Base-by-base conservation (phyloP, 2,888 invertebrate genomes). In the Platycheirus albimanus region DNA sequence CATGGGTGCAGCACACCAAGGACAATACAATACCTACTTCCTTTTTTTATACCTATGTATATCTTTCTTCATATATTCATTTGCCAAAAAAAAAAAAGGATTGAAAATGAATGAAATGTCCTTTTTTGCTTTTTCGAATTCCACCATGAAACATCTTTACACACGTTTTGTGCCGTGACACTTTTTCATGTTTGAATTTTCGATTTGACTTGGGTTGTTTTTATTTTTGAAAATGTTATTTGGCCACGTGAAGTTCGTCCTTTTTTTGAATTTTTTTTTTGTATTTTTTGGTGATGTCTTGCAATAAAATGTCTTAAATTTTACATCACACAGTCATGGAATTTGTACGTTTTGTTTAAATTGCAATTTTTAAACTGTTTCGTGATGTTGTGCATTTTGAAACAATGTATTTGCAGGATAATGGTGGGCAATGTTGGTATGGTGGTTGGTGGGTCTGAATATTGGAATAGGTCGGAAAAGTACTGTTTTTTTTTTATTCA, bases 181-280 rank as follows among this genome's bases (percentile, higher is more conserved):
- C 52, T 81, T 81, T 81, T 77, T 81, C 83, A 83, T 83, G 77
- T 77, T 54, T 41, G 72, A 83, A 83, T 74, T 83, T 78, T 69
- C 72, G 67, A 72, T 69, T 70, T 45, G 19, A 15, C 52, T 61
- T 17, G 17, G 38, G 1, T 10, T 17, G 11, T 61, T 28, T 10
- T 56, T 10, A 24, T 15, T 13, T 56, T 61, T 63, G 24, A 66
- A 45, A 36, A 49, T 70, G 64, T 8, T 38, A 38, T 38, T 38
- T 58, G 36, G 17, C 56, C 56, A 75, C 43, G 79, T 75, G 56
- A 66, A 64, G 54, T 71, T 17, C 1, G 11, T 56, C 10, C 4
- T 38, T 1, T 38, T 0, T 0, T 41, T 41, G 13, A 15, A 13
- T 38, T 1, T 38, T 0, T 0, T 41, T 41, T n/a, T 8, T n/a